Conservation (phyloP, 2,113 vertebrate genomes). For the Callocephalon fimbriatum region DNA sequence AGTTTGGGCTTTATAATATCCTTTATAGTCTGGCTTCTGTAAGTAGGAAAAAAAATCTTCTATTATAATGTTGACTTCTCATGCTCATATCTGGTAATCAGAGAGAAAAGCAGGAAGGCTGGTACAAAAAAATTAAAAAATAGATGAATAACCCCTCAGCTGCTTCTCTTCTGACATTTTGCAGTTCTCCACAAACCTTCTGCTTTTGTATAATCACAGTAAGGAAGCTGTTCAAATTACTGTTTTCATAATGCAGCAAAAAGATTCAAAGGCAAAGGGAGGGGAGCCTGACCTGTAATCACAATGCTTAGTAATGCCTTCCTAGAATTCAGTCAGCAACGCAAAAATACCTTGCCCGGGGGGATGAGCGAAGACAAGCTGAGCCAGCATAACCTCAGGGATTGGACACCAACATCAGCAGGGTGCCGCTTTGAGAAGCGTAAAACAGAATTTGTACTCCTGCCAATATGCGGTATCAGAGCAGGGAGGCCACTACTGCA, state of each 20-base stretch:
- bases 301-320: conserved; percentile 68
- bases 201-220: conserved; percentile 31
- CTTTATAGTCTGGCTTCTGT: neutral
- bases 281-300: conserved; percentile 61
- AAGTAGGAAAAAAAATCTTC: conserved; percentile 1
- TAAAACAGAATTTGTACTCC: conserved; percentile 8
- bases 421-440: conserved; percentile 33
- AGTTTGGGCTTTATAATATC: neutral
- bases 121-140: neutral
- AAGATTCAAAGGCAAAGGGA: conserved; percentile 42
- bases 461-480: neutral
- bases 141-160: conserved; percentile 6
- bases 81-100: neutral
- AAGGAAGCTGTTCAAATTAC: conserved; percentile 56
- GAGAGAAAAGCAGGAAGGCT: neutral
- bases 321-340: conserved; percentile 38
- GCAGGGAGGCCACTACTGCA: neutral
- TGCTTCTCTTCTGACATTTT: conserved; percentile 25
- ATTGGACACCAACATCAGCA: conserved; percentile 48
- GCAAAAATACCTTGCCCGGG: conserved; percentile 45
- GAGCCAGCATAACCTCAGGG: conserved; percentile 57
- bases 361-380: conserved; percentile 47
- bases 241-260: conserved; percentile 22
- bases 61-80: neutral
- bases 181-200: conserved; percentile 12